Percentiles rank a stretch among this genome's conserved stretches.
These are phyloP conservation scores for Lysandra coridon DNA, from an alignment of 2,888 invertebrate species.

Conservation along the genomic window DNA sequence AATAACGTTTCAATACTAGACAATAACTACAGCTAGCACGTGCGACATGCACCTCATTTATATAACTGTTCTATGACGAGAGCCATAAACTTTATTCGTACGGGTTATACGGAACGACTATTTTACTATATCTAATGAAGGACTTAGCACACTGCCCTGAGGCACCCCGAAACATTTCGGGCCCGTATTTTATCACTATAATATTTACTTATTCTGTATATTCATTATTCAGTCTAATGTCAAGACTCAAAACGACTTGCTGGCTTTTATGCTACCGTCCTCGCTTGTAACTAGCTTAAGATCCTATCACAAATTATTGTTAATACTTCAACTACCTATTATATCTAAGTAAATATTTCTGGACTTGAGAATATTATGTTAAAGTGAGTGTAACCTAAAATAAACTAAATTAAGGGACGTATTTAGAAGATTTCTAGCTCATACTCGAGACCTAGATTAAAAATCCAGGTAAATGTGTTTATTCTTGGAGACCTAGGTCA, in stretches of 20 bases:
- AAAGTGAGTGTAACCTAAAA: neutral
- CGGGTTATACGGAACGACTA: neutral
- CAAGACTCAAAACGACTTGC: constrained; percentile 11
- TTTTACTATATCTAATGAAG: neutral
- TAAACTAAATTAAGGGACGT: neutral
- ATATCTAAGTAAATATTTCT: neutral
- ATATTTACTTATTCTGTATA: neutral
- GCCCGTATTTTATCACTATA: neutral
- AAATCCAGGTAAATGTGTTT: neutral
- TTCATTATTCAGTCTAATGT: neutral
- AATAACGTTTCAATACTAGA: neutral
- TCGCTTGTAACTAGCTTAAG: constrained; percentile 10
- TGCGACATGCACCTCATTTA: neutral
- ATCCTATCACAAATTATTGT: constrained; percentile 12
- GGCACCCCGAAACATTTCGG: constrained; percentile 16
- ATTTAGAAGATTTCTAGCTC: neutral
- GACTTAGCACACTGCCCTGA: neutral
- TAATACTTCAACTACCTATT: neutral
- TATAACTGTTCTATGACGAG: neutral
- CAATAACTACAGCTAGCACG: neutral
- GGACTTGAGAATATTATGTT: neutral
- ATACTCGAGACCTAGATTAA: neutral
- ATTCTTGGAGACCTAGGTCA: neutral
- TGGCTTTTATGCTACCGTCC: constrained; percentile 19
- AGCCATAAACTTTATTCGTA: neutral